Percentiles rank a stretch among this genome's conserved stretches.
These are phyloP conservation scores for Zaprionus ghesquierei DNA, from an alignment of 1,140 invertebrate genomes.

Conservation along the genomic window DNA sequence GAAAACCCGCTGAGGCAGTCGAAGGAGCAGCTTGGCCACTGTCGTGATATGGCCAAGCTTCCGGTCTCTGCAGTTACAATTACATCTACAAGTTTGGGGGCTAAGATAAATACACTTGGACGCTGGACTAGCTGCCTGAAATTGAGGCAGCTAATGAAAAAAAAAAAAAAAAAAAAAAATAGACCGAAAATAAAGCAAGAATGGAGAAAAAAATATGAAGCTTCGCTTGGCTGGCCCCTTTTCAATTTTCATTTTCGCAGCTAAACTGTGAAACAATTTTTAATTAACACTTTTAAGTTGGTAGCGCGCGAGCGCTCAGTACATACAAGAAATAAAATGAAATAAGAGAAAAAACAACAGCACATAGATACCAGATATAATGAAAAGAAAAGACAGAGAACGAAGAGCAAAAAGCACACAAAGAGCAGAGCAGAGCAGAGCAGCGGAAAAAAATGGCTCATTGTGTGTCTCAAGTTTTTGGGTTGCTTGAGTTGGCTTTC, in stretches of 20 bases:
- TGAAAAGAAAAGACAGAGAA: conserved; percentile 40
- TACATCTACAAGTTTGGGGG: conserved; percentile 63
- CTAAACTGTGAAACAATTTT: conserved; percentile 82
- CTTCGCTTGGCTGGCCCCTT: conserved; percentile 60
- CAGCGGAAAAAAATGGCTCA: conserved; percentile 62
- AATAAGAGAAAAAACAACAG: conserved; percentile 41
- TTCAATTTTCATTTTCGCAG: conserved; percentile 82
- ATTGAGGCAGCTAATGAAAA: conserved; percentile 77
- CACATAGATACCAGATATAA: conserved; percentile 49
- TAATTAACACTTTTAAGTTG: conserved; percentile 82
- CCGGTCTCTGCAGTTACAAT: conserved; percentile 49
- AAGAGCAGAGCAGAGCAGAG: not conserved
- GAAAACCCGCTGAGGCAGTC: conserved; percentile 12
- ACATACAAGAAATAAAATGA: conserved; percentile 32
- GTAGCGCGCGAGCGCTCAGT: conserved; percentile 42
- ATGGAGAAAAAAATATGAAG: conserved; percentile 56
- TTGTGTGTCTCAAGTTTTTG: conserved; percentile 75
- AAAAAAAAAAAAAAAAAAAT: conserved; percentile 38
- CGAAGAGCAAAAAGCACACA: conserved; percentile 22
- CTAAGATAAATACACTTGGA: conserved; percentile 78
- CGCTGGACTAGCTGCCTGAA: conserved; percentile 36
- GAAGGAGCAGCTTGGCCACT: conserved; percentile 20
- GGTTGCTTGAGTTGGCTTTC: conserved; percentile 72
- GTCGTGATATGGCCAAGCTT: conserved; percentile 58
- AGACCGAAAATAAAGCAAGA: conserved; percentile 48